Percentiles rank a stretch among this genome's conserved stretches.
Evolutionary conservation across 2,888 invertebrate species (phyloP).

Genomic region (Liposcelis brunnea): DNA sequence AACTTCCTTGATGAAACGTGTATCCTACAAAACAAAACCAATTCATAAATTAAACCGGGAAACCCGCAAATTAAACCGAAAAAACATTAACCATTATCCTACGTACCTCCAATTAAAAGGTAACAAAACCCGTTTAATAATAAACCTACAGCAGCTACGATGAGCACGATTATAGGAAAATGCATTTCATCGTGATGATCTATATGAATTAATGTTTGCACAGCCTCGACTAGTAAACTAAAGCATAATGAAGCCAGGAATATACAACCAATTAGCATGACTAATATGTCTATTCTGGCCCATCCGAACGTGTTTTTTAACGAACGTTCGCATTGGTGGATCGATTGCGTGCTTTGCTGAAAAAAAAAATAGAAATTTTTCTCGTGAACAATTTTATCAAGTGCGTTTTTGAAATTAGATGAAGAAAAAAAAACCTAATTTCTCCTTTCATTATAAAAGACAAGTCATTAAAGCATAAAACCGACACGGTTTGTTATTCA

Average conservation of each 20-base stretch:
- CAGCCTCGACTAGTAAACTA: slow-evolving; percentile 60
- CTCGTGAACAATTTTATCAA: slow-evolving; percentile 7
- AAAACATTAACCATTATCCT: slow-evolving; percentile 1
- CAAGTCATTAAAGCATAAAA: too few species aligned
- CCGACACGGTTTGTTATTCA: too few species aligned
- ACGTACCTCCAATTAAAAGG: slow-evolving; percentile 55
- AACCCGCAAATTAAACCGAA: too few species aligned
- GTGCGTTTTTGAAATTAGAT: slow-evolving; percentile 29
- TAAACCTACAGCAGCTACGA: slow-evolving; percentile 51
- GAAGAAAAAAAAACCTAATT: too few species aligned
- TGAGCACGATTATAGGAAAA: slow-evolving; percentile 53
- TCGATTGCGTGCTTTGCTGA: slow-evolving; percentile 25
- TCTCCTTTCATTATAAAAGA: too few species aligned
- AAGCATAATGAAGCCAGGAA: slow-evolving; percentile 69
- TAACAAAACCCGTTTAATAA: slow-evolving; percentile 61
- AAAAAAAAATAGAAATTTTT: too few species aligned
- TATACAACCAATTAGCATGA: slow-evolving; percentile 62
- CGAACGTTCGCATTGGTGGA: slow-evolving; percentile 34
- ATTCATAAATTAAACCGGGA: background rate
- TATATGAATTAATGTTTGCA: slow-evolving; percentile 63
- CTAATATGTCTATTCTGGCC: slow-evolving; percentile 78
- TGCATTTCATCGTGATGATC: slow-evolving; percentile 55
- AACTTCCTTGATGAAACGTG: slow-evolving; percentile 53
- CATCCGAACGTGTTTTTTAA: slow-evolving; percentile 82
- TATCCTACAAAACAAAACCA: slow-evolving; percentile 29